Base-by-base conservation (phyloP, 1,140 invertebrate species). In the Heliconius melpomene region DNA sequence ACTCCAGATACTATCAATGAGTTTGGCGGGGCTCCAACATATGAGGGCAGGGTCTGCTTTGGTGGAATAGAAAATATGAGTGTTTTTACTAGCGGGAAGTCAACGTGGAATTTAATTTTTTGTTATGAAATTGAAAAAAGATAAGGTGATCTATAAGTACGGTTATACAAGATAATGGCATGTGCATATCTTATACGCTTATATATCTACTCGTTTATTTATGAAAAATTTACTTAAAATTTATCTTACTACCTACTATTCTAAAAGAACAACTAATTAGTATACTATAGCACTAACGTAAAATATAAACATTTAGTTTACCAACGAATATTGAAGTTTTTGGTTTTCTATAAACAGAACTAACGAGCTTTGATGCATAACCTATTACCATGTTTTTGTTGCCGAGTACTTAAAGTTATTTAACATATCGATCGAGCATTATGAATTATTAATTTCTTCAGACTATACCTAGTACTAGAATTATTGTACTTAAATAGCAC, bases 1-100 rank as follows among this genome's bases (percentile, higher is more conserved):
- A 80, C 79, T 83, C 66, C 79, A 86, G 85, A 87, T 89, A 87
- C 88, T 91, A 90, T 92, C 90, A 89, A 87, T 88, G 81, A 82
- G 82, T 80, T 83, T 91, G 91, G 91, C 89, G 32, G 7, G 54
- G 57, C 8, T 87, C 91, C 91, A 93, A 89, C 77, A 86, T 82
- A 79, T 72, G 85, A 80, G 81, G 75, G 82, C 86, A 84, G 84
- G 77, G 81, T 73, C 78, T 82, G 78, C 76, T 82, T 82, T 80
- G 81, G 16, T 40, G 52, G 50, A 40, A 77, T 54, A 72, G 52
- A 66, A 66, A 66, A 66, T 66, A 66, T n/a, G 60, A 66, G 26
- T 66, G 26, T 26, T 78, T 32, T 50, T 78, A 72, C 80, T 74
- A 81, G 77, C 72, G 52, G 71, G 60, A 50, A 73, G 23, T 78